These are phyloP conservation scores for Schmidtea mediterranea DNA, from an alignment of 1,140 invertebrate species.

Conservation along the genomic window DNA sequence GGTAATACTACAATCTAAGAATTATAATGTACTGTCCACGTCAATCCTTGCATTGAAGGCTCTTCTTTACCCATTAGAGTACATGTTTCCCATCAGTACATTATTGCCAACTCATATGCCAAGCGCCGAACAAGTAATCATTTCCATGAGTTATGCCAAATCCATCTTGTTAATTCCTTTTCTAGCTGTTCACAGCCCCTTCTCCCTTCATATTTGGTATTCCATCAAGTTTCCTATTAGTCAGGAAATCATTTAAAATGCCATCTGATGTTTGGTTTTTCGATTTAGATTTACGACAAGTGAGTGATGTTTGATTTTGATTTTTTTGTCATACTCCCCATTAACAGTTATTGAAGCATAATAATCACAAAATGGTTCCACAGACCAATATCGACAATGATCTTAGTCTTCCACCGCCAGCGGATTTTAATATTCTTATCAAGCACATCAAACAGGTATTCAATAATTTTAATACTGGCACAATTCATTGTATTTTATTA, in stretches of 20 bases:
- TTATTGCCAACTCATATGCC: conserved; percentile 90
- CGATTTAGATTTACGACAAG: conserved; percentile 77
- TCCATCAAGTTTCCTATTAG: conserved; percentile 72
- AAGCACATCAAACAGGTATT: too few relatives aligned
- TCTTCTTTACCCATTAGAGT: conserved; percentile 92
- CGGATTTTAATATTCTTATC: too few relatives aligned
- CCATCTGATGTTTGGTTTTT: conserved; percentile 94
- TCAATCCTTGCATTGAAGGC: conserved; percentile 94
- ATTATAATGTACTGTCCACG: conserved; percentile 96
- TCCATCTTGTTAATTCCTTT: too few relatives aligned
- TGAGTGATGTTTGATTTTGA: too few relatives aligned
- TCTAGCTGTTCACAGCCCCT: conserved; percentile 58
- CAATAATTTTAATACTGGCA: too few relatives aligned
- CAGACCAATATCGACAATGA: too few relatives aligned
- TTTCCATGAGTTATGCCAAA: conserved; percentile 56
- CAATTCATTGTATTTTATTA: too few relatives aligned
- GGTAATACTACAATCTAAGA: conserved; percentile 61
- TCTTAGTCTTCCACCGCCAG: too few relatives aligned
- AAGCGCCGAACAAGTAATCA: conserved; percentile 61
- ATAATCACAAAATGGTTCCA: too few relatives aligned
- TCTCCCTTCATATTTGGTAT: conserved; percentile 95
- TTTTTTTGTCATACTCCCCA: too few relatives aligned
- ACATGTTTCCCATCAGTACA: conserved; percentile 98
- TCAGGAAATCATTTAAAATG: conserved; percentile 73
- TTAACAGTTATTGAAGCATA: too few relatives aligned